Percentiles rank a stretch among this genome's conserved stretches.
phyloP scores from a whole-genome alignment of 2,797 vertebrate species.

The Mormyrus proboscirostris region DNA sequence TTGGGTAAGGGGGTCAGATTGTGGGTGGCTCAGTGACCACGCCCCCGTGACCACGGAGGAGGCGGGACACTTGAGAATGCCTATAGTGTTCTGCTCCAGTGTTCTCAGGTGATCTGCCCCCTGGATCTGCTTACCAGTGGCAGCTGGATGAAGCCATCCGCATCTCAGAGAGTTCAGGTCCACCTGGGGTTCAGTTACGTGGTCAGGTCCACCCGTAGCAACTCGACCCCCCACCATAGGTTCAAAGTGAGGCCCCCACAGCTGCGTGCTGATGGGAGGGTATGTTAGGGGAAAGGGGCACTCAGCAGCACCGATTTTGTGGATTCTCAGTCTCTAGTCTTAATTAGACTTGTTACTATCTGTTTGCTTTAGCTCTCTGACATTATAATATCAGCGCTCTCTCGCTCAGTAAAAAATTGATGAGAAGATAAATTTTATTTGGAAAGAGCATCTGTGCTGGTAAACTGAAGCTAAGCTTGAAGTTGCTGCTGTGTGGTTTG shows the following conservation, averaged over 20 bases:
- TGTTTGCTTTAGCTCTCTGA: background rate
- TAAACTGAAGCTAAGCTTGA: background rate
- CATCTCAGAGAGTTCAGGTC: slow-evolving; percentile 54
- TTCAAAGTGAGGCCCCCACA: slow-evolving; percentile 65
- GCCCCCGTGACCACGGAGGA: slow-evolving; percentile 36
- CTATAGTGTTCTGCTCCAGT: slow-evolving; percentile 47
- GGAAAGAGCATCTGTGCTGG: background rate
- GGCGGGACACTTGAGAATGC: slow-evolving; percentile 55
- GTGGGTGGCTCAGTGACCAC: background rate
- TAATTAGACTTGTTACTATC: background rate
- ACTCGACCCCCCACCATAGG: slow-evolving; percentile 51
- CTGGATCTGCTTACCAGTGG: slow-evolving; percentile 60
- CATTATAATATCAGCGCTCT: background rate
- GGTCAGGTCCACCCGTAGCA: slow-evolving; percentile 29
- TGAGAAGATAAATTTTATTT: background rate
- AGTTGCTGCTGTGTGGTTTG: background rate
- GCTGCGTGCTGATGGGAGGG: slow-evolving; percentile 52
- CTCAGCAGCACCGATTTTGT: slow-evolving; percentile 45
- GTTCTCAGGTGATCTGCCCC: slow-evolving; percentile 57
- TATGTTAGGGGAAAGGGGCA: slow-evolving; percentile 30
- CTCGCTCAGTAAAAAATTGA: background rate
- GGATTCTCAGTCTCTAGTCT: slow-evolving; percentile 36
- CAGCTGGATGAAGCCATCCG: slow-evolving; percentile 60
- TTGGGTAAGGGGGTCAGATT: slow-evolving; percentile 6
- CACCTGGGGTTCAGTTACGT: slow-evolving; percentile 57